These are phyloP conservation scores for Rhodinocichla rosea DNA, from an alignment of 2,113 vertebrate genomes.

Conservation along the genomic window DNA sequence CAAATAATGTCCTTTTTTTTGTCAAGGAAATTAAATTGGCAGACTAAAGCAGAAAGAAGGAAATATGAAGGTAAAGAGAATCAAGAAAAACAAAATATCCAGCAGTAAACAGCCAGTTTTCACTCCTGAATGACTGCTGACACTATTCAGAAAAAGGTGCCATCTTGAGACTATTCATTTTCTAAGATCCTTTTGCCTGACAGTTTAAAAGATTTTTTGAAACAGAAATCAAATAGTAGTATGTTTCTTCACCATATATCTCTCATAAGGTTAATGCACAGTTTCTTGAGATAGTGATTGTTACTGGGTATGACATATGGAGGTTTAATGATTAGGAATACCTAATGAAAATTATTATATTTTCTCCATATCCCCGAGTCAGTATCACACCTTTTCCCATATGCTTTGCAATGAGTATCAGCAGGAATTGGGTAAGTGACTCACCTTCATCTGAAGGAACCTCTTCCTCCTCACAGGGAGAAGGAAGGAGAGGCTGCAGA, in stretches of 20 bases:
- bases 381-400: not conserved
- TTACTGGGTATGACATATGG: not conserved
- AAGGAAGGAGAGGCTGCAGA: slow-evolving; percentile 87
- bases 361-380: not conserved
- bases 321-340: not conserved
- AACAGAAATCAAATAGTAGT: not conserved
- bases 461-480: slow-evolving; percentile 85
- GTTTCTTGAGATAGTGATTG: not conserved
- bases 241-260: not conserved
- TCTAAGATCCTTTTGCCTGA: not conserved
- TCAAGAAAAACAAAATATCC: not conserved
- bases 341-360: not conserved
- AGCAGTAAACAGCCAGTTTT: not conserved
- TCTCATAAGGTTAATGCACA: not conserved
- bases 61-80: not conserved
- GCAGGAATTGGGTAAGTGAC: not conserved
- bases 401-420: not conserved
- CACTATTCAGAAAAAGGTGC: not conserved
- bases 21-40: not conserved
- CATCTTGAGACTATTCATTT: not conserved
- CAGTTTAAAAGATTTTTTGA: not conserved
- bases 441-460: slow-evolving; percentile 77
- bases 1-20: not conserved
- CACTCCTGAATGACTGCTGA: not conserved
- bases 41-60: not conserved